Evolutionary conservation across 1,140 invertebrate species (phyloP).

Genomic region (Psilanteris sp.): DNA sequence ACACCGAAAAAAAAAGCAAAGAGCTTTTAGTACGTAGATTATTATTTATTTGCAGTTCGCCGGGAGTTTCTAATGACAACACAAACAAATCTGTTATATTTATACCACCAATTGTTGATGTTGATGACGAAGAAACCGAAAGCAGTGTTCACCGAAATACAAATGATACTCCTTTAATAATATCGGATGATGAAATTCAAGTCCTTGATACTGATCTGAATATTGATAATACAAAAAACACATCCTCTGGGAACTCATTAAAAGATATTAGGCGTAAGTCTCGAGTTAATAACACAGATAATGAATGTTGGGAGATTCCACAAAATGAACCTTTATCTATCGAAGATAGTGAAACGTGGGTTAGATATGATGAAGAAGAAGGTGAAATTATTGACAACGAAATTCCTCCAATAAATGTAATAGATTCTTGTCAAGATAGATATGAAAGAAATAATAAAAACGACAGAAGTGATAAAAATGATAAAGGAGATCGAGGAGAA

Average conservation of each 20-base stretch:
- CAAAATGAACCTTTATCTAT: slow-evolving; percentile 32
- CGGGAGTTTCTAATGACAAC: not conserved
- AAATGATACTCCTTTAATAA: slow-evolving; percentile 14
- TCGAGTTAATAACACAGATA: not conserved
- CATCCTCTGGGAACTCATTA: slow-evolving; percentile 4
- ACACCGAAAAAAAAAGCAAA: no score
- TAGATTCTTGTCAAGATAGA: not conserved
- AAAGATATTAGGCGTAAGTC: no score
- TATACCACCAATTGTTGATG: slow-evolving; percentile 19
- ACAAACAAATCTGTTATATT: not conserved
- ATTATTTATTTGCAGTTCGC: slow-evolving; percentile 1
- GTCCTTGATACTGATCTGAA: slow-evolving; percentile 29
- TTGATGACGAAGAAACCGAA: slow-evolving; percentile 19
- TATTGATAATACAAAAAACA: slow-evolving; percentile 12
- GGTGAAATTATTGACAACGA: slow-evolving; percentile 30
- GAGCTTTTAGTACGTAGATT: no score
- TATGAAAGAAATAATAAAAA: not conserved
- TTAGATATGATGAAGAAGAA: slow-evolving; percentile 42
- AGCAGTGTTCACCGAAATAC: slow-evolving; percentile 44
- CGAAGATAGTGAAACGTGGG: slow-evolving; percentile 28
- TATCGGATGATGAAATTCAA: slow-evolving; percentile 39
- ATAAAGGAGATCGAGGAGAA: slow-evolving; percentile 2
- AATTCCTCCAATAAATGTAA: not conserved
- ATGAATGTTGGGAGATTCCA: slow-evolving; percentile 50
- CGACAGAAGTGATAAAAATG: slow-evolving; percentile 7